Percentiles rank a stretch among this genome's conserved stretches.
Evolutionary conservation across 2,888 invertebrate genomes (phyloP).

Genomic region (Polymixis lichenea): DNA sequence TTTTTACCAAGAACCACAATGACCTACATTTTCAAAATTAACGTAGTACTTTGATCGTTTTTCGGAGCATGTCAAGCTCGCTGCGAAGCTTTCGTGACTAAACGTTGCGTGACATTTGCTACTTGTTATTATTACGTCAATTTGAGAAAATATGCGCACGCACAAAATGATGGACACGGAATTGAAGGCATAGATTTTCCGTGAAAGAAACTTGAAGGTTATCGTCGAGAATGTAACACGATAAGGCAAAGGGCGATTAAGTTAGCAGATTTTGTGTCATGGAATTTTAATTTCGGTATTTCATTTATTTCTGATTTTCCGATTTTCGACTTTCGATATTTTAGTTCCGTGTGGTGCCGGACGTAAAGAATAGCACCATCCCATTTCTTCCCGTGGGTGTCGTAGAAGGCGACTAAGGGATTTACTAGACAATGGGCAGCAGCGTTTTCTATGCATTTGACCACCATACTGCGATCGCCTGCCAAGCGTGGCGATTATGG

Average conservation of each 20-base stretch:
- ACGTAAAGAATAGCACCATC: no score
- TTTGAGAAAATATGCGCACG: constrained; percentile 59
- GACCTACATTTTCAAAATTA: constrained; percentile 48
- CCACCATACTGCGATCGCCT: no score
- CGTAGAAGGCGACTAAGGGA: no score
- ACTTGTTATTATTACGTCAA: constrained; percentile 58
- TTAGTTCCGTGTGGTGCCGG: no score
- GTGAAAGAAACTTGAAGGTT: constrained; percentile 41
- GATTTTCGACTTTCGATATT: no score
- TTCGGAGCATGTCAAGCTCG: constrained; percentile 54
- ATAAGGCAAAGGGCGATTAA: constrained; percentile 22
- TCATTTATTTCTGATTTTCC: constrained; percentile 9
- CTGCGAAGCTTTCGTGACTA: constrained; percentile 54
- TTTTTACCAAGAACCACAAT: constrained; percentile 27
- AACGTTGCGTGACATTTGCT: constrained; percentile 58
- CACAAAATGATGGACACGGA: constrained; percentile 29
- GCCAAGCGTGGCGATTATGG: no score
- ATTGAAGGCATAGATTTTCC: constrained; percentile 6
- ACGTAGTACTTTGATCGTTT: constrained; percentile 51
- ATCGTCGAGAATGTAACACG: neutral
- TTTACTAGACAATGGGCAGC: no score
- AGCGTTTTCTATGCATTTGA: no score
- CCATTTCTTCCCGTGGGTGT: no score
- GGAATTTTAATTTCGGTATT: constrained; percentile 8
- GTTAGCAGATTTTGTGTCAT: constrained; percentile 1